Conservation (phyloP, 1,140 invertebrate species). For the Temnothorax nylanderi region DNA sequence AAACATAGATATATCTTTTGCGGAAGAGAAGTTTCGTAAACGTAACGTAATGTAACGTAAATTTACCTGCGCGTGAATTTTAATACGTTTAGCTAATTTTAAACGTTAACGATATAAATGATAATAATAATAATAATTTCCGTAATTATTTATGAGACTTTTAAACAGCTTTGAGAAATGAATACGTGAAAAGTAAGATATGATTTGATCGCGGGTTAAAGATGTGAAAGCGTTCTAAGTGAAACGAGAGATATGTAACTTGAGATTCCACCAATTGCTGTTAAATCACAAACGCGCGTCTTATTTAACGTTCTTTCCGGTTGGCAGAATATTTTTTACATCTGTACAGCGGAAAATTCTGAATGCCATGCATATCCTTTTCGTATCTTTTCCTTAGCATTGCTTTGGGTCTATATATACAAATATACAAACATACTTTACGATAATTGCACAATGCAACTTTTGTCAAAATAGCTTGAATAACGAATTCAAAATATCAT, state of each 20-base stretch:
- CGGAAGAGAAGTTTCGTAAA: conserved; percentile 19
- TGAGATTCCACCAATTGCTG: conserved; percentile 15
- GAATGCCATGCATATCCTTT: background rate
- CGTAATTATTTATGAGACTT: background rate
- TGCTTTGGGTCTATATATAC: background rate
- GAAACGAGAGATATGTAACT: conserved; percentile 25
- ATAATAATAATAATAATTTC: background rate
- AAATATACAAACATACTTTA: background rate
- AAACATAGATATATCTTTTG: background rate
- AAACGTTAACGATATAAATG: background rate
- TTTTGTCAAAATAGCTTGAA: background rate
- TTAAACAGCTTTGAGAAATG: background rate
- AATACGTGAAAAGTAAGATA: background rate
- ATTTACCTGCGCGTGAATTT: background rate
- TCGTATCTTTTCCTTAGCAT: background rate
- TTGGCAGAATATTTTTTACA: background rate
- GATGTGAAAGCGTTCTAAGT: conserved; percentile 4
- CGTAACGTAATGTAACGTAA: background rate
- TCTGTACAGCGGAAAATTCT: background rate
- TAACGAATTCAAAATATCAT: background rate
- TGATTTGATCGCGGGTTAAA: background rate
- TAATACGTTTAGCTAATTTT: background rate
- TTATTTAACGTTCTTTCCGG: background rate
- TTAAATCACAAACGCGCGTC: background rate
- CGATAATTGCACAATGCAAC: background rate